A percentile compares a stretch with the other conserved stretches of the same genome.
Conservation (phyloP, 2,113 vertebrate genomes). For the Pipra filicauda region DNA sequence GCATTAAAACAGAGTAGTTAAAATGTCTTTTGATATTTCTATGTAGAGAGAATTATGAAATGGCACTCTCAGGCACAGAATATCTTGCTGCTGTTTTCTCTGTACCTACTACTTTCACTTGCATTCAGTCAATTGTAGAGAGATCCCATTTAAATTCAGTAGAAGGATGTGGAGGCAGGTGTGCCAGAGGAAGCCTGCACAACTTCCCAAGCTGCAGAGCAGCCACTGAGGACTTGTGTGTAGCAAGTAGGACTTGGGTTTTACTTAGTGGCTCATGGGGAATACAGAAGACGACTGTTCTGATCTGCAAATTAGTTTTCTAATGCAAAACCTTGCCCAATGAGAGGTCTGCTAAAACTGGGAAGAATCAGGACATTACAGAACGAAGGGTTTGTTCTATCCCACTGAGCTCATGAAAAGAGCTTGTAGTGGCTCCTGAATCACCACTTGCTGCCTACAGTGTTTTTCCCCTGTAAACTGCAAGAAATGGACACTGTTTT, state of each 20-base stretch:
- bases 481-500: not conserved
- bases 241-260: fast-evolving
- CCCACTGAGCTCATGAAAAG: not conserved
- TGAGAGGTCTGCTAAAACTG: not conserved
- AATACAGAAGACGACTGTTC: not conserved
- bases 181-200: not conserved
- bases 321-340: not conserved
- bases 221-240: not conserved
- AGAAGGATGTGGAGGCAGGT: not conserved
- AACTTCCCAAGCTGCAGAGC: not conserved
- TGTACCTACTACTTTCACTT: not conserved
- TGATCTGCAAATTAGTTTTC: not conserved
- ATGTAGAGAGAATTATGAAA: not conserved
- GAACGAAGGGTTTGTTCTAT: not conserved
- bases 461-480: not conserved
- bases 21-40: conserved; percentile 27
- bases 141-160: not conserved
- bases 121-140: not conserved
- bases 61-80: not conserved
- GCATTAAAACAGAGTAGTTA: not conserved
- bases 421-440: not conserved
- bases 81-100: not conserved
- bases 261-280: not conserved
- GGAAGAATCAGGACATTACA: not conserved
- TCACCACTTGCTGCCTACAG: not conserved